Conservation (phyloP, 30 jellyfish, hydroid and myxozoan species). For the Aurelia aurita complex sp. Pacific region DNA sequence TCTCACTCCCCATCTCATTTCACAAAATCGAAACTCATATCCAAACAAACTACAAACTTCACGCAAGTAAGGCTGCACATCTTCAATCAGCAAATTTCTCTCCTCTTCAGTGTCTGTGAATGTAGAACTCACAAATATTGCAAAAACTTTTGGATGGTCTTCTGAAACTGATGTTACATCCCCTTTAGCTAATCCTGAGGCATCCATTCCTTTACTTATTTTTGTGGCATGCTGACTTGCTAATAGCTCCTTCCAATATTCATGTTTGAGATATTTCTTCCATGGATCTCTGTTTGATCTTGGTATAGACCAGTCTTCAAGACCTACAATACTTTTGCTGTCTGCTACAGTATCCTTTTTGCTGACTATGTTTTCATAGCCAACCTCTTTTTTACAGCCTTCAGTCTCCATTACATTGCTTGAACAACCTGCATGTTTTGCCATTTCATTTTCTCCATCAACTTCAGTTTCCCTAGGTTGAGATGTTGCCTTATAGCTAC, state of each 20-base stretch:
- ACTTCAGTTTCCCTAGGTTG: background rate
- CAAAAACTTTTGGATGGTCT: constrained; percentile 12
- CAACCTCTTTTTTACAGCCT: background rate
- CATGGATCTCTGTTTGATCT: constrained; percentile 40
- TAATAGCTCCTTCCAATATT: constrained; percentile 12
- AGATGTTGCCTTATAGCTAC: background rate
- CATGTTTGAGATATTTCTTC: constrained; percentile 15
- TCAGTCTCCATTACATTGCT: background rate
- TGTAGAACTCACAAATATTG: constrained; percentile 49
- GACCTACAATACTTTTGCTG: background rate
- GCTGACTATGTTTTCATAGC: background rate
- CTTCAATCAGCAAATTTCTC: constrained; percentile 46
- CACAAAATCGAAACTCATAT: constrained; percentile 51
- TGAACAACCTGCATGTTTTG: background rate
- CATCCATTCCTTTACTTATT: background rate
- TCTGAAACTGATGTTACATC: background rate
- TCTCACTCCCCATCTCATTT: constrained; percentile 63
- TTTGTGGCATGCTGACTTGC: background rate
- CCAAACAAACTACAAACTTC: constrained; percentile 56
- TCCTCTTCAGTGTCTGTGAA: constrained; percentile 49
- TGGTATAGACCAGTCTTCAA: constrained; percentile 17
- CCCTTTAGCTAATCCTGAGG: constrained; percentile 4
- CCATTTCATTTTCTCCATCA: no score
- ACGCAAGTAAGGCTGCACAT: constrained; percentile 53
- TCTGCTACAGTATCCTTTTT: background rate